Base-by-base conservation (phyloP, 2,888 invertebrate genomes). In the Drosophila nr. perissopoda region DNA sequence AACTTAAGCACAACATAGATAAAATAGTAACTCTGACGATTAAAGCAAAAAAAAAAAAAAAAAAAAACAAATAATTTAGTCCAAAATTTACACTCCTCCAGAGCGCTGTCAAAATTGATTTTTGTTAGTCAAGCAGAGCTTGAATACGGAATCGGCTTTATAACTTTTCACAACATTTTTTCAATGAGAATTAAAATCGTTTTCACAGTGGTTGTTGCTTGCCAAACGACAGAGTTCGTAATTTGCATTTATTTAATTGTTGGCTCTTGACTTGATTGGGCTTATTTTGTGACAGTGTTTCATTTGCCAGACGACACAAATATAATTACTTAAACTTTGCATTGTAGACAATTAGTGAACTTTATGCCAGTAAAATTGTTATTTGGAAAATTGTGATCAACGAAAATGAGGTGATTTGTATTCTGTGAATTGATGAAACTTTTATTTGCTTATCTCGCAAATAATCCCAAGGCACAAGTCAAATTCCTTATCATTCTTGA, bases 41-140 rank as follows among this genome's bases (percentile, higher is more conserved):
- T 21, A 5, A n/a, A 31, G 7, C 36, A 40, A 58, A 57, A 4
- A 38, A 16, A 11, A 10, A 3, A 3, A 38, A n/a, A 4, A 8
- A n/a, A 29, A 36, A n/a, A 10, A 11, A 0, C 16, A 21, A 13
- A 40, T 34, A 16, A 2, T 29, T 31, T 10, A 7, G 11, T 2
- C 16, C 25, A 34, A 16, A 52, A 11, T 38, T 49, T 45, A 21
- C n/a, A 21, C 21, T 27, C 33, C 62, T 48, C 5, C 56, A 18
- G 10, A 45, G 27, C 11, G 40, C 25, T 59, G 61, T 62, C 57
- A 56, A 62, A 77, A 62, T 62, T 54, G 33, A 4, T 18, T 59
- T 58, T 72, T 69, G 49, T 57, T 69, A 69, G 71, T 69, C 67
- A 68, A 57, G 62, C 52, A 60, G 38, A 38, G 49, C 56, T 80